phyloP scores from a whole-genome alignment of 2,888 invertebrate species.

The Oscheius sp. region DNA sequence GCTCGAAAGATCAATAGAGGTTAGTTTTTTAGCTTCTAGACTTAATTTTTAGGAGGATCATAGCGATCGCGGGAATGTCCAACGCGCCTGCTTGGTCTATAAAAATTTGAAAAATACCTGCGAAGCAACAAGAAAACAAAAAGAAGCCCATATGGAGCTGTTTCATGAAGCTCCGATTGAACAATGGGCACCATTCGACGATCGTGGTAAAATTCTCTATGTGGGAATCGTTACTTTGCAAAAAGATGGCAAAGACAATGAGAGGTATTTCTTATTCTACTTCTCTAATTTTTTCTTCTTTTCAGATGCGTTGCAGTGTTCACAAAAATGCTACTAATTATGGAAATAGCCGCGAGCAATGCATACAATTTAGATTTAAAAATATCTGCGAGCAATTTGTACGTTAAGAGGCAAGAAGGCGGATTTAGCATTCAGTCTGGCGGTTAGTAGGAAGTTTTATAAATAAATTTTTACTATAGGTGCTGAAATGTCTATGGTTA shows the following conservation, averaged over 20 bases:
- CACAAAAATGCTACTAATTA: conserved; percentile 84
- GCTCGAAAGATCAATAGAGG: conserved; percentile 89
- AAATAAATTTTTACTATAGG: not conserved
- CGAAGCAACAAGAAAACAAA: conserved; percentile 86
- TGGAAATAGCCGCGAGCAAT: conserved; percentile 87
- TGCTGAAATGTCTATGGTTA: not conserved
- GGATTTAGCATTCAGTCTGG: not conserved
- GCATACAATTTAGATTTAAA: conserved; percentile 78
- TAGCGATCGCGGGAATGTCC: conserved; percentile 93
- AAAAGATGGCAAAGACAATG: conserved; percentile 79
- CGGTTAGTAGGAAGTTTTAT: not conserved
- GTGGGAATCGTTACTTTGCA: conserved; percentile 41
- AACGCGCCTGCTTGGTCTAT: conserved; percentile 90
- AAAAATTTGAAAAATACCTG: conserved; percentile 92
- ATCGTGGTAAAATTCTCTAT: conserved; percentile 80
- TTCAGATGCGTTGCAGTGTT: conserved; percentile 88
- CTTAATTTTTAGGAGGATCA: conserved; percentile 80
- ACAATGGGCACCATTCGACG: conserved; percentile 81
- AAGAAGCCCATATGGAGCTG: conserved; percentile 93
- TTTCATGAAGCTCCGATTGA: conserved; percentile 88
- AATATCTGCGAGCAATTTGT: conserved; percentile 30
- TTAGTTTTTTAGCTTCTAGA: conserved; percentile 29
- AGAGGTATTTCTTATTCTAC: conserved; percentile 49
- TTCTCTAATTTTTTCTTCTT: not conserved
- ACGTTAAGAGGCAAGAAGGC: conserved; percentile 28